A percentile compares a stretch with the other conserved stretches of the same genome.
phyloP scores from a whole-genome alignment of 2,113 vertebrate genomes.

The Callionymus lyra region DNA sequence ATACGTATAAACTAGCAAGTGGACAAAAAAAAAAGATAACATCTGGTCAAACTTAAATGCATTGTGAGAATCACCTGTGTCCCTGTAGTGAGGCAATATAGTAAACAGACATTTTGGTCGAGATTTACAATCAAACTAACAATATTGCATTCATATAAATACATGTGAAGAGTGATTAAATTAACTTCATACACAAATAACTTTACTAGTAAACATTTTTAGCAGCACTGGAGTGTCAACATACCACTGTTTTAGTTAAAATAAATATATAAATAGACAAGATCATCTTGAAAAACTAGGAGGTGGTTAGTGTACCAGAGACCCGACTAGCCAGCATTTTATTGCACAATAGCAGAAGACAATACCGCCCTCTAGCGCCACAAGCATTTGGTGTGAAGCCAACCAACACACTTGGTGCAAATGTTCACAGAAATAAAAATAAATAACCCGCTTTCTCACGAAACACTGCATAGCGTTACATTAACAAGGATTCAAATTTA shows the following conservation, averaged over 20 bases:
- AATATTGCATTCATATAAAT: conserved; percentile 23
- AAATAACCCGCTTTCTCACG: conserved; percentile 24
- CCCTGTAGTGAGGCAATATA: conserved; percentile 7
- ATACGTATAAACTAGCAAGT: conserved; percentile 13
- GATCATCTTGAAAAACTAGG: conserved; percentile 26
- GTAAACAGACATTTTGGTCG: conserved; percentile 46
- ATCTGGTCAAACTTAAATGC: conserved; percentile 15
- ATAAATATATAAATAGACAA: conserved; percentile 26
- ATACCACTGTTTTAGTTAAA: conserved; percentile 20
- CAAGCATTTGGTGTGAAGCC: neutral
- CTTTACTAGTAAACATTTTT: conserved; percentile 21
- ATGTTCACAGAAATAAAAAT: neutral
- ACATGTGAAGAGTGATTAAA: conserved; percentile 7
- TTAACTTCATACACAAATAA: conserved; percentile 26
- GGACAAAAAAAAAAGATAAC: conserved; percentile 18
- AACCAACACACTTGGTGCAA: neutral
- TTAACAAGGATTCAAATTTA: neutral
- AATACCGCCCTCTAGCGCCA: conserved; percentile 36
- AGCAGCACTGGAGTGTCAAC: conserved; percentile 42
- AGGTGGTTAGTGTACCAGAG: neutral
- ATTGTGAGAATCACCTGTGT: conserved; percentile 8
- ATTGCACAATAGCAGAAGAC: conserved; percentile 29
- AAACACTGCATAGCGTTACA: conserved; percentile 33
- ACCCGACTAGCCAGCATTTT: neutral
- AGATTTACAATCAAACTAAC: conserved; percentile 29